These are phyloP conservation scores for Drosophila parthenogenetica DNA, from an alignment of 2,888 invertebrate genomes.

Conservation along the genomic window DNA sequence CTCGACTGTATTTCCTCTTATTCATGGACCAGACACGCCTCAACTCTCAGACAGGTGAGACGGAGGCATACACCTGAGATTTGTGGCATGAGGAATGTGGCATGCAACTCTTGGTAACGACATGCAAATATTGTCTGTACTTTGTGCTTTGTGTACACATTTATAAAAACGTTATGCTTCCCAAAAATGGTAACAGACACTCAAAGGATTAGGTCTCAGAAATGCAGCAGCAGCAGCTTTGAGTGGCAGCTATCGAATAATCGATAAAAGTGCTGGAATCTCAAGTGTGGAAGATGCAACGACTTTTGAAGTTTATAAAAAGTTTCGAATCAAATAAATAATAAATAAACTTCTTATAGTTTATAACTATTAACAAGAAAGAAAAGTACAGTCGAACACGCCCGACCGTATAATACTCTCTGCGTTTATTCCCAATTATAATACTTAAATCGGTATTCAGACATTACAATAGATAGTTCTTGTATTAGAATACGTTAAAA, in stretches of 20 bases:
- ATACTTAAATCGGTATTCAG: too few relatives aligned
- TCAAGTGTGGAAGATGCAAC: too few relatives aligned
- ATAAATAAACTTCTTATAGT: too few relatives aligned
- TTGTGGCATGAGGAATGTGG: conserved; percentile 5
- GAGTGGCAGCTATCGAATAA: not conserved
- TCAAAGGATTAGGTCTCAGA: conserved; percentile 11
- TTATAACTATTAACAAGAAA: too few relatives aligned
- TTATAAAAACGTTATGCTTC: conserved; percentile 34
- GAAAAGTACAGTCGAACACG: too few relatives aligned
- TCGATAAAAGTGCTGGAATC: not conserved
- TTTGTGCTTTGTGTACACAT: conserved; percentile 58
- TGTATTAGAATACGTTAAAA: too few relatives aligned
- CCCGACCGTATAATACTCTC: too few relatives aligned
- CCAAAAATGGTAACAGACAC: conserved; percentile 7
- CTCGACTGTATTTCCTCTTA: conserved; percentile 32
- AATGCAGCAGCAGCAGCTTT: too few relatives aligned
- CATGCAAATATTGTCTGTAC: conserved; percentile 70
- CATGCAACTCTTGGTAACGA: conserved; percentile 56
- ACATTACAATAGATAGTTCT: too few relatives aligned
- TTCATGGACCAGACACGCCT: not conserved
- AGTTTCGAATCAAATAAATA: too few relatives aligned
- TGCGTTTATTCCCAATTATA: too few relatives aligned
- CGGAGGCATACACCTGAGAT: not conserved
- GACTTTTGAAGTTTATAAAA: too few relatives aligned
- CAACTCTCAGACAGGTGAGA: not conserved